Evolutionary conservation across 1,140 invertebrate species (phyloP), one percentile per base, ranked within the genome.

Genomic region (Phymorhynchus buccinoides): DNA sequence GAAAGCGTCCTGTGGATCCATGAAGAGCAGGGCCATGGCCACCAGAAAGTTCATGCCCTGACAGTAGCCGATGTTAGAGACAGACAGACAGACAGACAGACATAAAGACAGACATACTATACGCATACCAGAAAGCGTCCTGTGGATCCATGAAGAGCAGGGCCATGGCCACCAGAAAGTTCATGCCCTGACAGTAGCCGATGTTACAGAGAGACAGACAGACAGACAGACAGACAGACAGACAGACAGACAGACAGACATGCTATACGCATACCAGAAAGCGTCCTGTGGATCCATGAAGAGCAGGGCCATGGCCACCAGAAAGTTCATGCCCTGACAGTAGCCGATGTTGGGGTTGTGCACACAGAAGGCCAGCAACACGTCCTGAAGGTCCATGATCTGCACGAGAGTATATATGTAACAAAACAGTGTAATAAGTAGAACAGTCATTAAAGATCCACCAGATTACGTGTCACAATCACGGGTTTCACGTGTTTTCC

Each of bases 281-380:
- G 94, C 92, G 89, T 95, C 94, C 84, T 94, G 94, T 1, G 94
- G 91, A 81, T 93, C 92, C 86, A 95, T 91, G 87, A 95, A 94
- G 16, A 95, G 88, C 0, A 95, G 92, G 14, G 92, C 90, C 86
- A 94, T 94, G n/a, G 92, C 94, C 7, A 93, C 94, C 56, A 95
- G 91, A 89, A 95, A 95, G 88, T 95, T 95, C 94, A 95, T 94
- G 44, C 94, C 94, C 89, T 95, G 94, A 86, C 94, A 95, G 87
- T 95, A 95, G 16, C 94, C 94, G 66, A 94, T 88, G 3, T 85
- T 88, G 27, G 93, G 92, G 82, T 93, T 94, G 88, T 94, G 94
- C 35, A 95, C 90, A 89, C 94, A 94, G 90, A 93, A 95, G 22
- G 94, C 94, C 73, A 93, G 90, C n/a, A 95, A 87, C 4, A 95